Evolutionary conservation across 1,140 invertebrate genomes (phyloP), one percentile per base, ranked within the genome.

Genomic region (Antheraea pernyi): DNA sequence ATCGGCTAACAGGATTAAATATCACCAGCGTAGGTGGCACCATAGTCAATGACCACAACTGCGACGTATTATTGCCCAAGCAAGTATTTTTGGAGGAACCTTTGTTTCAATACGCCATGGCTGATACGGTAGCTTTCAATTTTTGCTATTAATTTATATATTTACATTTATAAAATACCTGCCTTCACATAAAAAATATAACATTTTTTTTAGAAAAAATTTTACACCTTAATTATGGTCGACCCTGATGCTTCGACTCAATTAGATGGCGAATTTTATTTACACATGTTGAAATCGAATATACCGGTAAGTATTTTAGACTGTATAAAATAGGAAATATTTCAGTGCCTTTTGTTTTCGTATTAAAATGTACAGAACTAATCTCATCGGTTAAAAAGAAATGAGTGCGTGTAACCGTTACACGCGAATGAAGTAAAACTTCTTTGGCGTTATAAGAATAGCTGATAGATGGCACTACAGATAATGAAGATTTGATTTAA

Each of bases 41-140:
- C 0, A 83, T 91, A 37, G 84, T 92, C 1, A 91, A 92, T 67
- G 89, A 92, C 48, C 88, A 91, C 67, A 92, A 92, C 65, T 92
- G 91, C 61, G 90, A 92, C 75, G 84, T 92, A 0, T 69, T 92
- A 7, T 74, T 92, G 19, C 91, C 91, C 1, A 92, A 91, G 64
- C 85, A 89, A 82, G 85, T 92, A 0, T 92, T 92, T 65, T 73
- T 76, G 7, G 88, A 92, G 59, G 90, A 92, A 59, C 91, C 91
- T 0, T 67, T 85, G 7, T 90, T 90, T 67, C 86, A 85, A 71
- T 91, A 86, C 65, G 22, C 70, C 18, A 69, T 85, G 22, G 91
- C 90, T 67, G 84, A 92, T 74, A 80, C 87, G 74, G 91, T 92
- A 78, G 71, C 77, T 73, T 66, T 53, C 16, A 13, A n/a, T 62